Conservation (phyloP, 2,113 vertebrate genomes). For the Ictidomys tridecemlineatus region DNA sequence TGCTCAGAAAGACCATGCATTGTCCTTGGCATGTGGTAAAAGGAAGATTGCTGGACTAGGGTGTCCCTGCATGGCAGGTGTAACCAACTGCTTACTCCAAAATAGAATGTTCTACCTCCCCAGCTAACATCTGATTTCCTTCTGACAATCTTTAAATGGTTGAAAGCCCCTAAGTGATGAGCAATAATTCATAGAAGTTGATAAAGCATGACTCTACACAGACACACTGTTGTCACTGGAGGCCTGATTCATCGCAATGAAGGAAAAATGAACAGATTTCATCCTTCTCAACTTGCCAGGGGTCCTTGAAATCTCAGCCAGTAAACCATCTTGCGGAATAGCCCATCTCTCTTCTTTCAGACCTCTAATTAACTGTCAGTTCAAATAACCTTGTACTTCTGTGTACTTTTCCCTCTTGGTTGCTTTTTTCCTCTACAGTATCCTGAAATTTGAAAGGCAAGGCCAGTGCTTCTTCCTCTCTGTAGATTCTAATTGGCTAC, state of each 20-base stretch:
- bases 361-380: constrained; percentile 52
- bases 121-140: constrained; percentile 62
- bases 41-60: constrained; percentile 49
- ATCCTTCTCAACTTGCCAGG: constrained; percentile 49
- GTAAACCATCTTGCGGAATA: constrained; percentile 52
- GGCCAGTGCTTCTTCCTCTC: background rate
- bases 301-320: constrained; percentile 68
- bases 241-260: constrained; percentile 41
- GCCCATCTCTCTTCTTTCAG: constrained; percentile 22
- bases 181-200: constrained; percentile 72
- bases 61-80: background rate
- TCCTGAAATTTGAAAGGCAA: constrained; percentile 49
- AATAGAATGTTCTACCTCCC: constrained; percentile 57
- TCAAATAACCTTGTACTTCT: background rate
- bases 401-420: background rate
- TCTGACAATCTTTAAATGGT: constrained; percentile 8
- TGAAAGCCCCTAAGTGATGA: constrained; percentile 34
- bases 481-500: background rate
- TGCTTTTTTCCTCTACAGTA: background rate
- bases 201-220: background rate
- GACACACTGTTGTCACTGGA: constrained; percentile 46
- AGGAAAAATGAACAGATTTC: constrained; percentile 61
- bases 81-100: constrained; percentile 38
- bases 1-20: background rate
- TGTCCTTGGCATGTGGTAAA: background rate